Evolutionary conservation across 2,113 vertebrate genomes (phyloP).

Genomic region (Anarhynchus alexandrinus): DNA sequence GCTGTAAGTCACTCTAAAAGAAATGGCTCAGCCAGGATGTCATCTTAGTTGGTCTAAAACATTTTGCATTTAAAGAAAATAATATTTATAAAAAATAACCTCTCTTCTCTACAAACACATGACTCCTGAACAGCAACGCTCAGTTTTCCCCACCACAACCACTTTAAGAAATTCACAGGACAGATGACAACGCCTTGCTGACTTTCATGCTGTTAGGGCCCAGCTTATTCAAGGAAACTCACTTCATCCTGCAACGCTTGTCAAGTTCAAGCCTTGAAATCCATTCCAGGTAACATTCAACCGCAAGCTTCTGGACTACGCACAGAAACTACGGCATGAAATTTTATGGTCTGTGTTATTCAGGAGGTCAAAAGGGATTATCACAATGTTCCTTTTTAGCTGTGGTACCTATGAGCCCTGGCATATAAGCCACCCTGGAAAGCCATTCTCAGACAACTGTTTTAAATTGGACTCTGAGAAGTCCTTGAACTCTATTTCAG

Average conservation of each 20-base stretch:
- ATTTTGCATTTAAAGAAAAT: constrained; percentile 28
- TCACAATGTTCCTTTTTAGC: constrained; percentile 35
- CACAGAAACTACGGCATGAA: constrained; percentile 5
- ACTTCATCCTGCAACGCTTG: background rate
- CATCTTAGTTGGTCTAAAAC: background rate
- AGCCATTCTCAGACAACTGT: constrained; percentile 21
- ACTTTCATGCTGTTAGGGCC: background rate
- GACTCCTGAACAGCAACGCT: background rate
- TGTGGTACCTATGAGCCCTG: background rate
- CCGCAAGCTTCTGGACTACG: background rate
- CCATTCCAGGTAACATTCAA: constrained; percentile 14
- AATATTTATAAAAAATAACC: constrained; percentile 21
- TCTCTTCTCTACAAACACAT: background rate
- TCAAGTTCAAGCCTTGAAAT: constrained; percentile 10
- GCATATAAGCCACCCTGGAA: background rate
- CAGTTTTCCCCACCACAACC: background rate
- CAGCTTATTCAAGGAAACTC: background rate
- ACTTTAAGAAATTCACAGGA: background rate
- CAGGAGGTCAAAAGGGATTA: constrained; percentile 6
- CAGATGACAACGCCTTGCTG: background rate
- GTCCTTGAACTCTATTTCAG: constrained; percentile 12
- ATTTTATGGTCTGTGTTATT: constrained; percentile 15
- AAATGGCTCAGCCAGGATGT: background rate
- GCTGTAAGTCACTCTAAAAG: background rate
- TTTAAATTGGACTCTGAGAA: background rate